Conservation (phyloP, 2,888 invertebrate species). For the Lutraria lutraria region DNA sequence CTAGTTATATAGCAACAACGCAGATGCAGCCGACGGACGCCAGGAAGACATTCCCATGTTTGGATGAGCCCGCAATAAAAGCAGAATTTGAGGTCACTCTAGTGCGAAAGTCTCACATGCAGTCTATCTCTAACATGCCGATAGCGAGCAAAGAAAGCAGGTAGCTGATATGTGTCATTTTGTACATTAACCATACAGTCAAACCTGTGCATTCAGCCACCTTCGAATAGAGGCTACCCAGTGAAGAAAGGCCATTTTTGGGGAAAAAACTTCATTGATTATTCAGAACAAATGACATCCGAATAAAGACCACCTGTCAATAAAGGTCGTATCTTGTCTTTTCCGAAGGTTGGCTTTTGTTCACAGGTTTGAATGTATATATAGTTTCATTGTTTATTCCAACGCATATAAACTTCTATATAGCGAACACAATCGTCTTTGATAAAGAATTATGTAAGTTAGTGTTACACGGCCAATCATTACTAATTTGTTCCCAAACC, state of each 20-base stretch:
- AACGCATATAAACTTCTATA: not conserved
- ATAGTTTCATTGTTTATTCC: too few relatives aligned
- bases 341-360: too few relatives aligned
- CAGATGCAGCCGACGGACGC: constrained; percentile 96
- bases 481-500: too few relatives aligned
- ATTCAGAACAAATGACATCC: too few relatives aligned
- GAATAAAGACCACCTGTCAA: too few relatives aligned
- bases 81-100: constrained; percentile 93
- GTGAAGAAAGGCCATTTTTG: too few relatives aligned
- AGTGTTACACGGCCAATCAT: too few relatives aligned
- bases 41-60: constrained; percentile 96
- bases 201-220: too few relatives aligned
- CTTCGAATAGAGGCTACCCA: too few relatives aligned
- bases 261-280: too few relatives aligned
- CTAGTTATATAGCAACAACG: constrained; percentile 91
- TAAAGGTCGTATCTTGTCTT: too few relatives aligned
- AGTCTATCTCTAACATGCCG: constrained; percentile 80
- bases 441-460: not conserved
- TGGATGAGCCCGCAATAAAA: constrained; percentile 95
- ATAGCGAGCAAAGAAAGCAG: constrained; percentile 21
- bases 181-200: not conserved
- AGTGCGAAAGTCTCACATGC: constrained; percentile 86
- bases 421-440: not conserved
- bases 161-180: not conserved
- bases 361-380: too few relatives aligned